These are phyloP conservation scores for Hyaena hyaena DNA, from an alignment of 2,113 vertebrate genomes.

Conservation along the genomic window DNA sequence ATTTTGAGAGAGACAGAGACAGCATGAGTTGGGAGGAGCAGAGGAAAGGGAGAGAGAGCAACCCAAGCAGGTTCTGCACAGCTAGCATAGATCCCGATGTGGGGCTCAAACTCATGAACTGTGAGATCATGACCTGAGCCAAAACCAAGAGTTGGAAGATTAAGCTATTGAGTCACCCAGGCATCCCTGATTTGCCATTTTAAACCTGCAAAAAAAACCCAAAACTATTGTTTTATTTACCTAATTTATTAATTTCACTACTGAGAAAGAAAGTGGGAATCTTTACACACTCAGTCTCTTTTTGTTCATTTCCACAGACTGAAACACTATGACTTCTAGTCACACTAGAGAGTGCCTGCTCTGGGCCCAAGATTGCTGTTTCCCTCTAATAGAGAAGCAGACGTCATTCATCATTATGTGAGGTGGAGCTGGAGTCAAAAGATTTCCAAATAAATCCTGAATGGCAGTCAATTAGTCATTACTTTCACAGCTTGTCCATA, in stretches of 20 bases:
- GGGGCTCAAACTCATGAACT: no score
- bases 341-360: not conserved
- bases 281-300: not conserved
- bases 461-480: conserved; percentile 78
- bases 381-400: conserved; percentile 56
- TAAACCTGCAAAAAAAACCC: not conserved
- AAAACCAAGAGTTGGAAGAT: no score
- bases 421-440: conserved; percentile 69
- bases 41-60: no score
- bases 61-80: no score
- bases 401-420: conserved; percentile 64
- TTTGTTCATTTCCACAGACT: not conserved
- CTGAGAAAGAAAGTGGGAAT: not conserved
- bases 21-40: no score
- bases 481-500: conserved; percentile 79
- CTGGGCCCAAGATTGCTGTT: conserved; percentile 9
- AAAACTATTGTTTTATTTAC: not conserved
- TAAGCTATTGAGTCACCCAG: no score
- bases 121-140: no score
- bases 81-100: no score
- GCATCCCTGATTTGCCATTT: not conserved
- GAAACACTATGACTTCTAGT: conserved; percentile 42
- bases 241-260: not conserved
- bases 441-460: conserved; percentile 78
- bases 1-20: no score